These are phyloP conservation scores for Semotilus atromaculatus DNA, from an alignment of 2,797 vertebrate species.

Conservation along the genomic window DNA sequence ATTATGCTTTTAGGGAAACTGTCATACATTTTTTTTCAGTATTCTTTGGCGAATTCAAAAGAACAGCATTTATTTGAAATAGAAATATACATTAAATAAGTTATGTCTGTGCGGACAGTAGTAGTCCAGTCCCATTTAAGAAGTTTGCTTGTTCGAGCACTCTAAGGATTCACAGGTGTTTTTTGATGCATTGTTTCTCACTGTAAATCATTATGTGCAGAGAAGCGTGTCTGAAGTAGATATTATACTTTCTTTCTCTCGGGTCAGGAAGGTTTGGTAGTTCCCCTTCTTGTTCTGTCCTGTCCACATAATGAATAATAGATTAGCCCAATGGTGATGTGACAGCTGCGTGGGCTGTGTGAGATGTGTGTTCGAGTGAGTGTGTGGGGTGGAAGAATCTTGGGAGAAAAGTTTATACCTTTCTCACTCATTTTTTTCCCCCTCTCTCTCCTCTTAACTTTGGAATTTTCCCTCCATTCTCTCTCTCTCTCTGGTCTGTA, in stretches of 20 bases:
- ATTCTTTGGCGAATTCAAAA: not conserved
- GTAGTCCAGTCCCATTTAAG: not conserved
- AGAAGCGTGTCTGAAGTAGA: not conserved
- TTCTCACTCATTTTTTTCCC: slow-evolving; percentile 20
- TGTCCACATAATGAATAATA: slow-evolving; percentile 57
- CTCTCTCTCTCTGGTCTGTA: slow-evolving; percentile 44
- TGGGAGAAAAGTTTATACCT: slow-evolving; percentile 54
- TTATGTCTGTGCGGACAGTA: not conserved
- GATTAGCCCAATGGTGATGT: slow-evolving; percentile 53
- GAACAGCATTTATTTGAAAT: not conserved
- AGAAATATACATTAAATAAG: not conserved
- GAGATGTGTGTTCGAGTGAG: slow-evolving; percentile 41
- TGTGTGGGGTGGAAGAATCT: slow-evolving; percentile 35
- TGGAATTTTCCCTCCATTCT: slow-evolving; percentile 40
- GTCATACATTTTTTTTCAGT: accelerated
- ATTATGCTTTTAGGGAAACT: not conserved
- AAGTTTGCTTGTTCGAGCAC: not conserved
- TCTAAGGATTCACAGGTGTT: not conserved
- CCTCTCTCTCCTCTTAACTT: slow-evolving; percentile 24
- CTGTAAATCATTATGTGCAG: not conserved
- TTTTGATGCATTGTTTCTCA: not conserved
- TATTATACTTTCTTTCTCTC: slow-evolving; percentile 15
- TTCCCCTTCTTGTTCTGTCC: slow-evolving; percentile 45
- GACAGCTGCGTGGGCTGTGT: slow-evolving; percentile 52
- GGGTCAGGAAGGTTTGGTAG: slow-evolving; percentile 51